Evolutionary conservation across 2,113 vertebrate species (phyloP).

Genomic region (Paramisgurnus dabryanus): DNA sequence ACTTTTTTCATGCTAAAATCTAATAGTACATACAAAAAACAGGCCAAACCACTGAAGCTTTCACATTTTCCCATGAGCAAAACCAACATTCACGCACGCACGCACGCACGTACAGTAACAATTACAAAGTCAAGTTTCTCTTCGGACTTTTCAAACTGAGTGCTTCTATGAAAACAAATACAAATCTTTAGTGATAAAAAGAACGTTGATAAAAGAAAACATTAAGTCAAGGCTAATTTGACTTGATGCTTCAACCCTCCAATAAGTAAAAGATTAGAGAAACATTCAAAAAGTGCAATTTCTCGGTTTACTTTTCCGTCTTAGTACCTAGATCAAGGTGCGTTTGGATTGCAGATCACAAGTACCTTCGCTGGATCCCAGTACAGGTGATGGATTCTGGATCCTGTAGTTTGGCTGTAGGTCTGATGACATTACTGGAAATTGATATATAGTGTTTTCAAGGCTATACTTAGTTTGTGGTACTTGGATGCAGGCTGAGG

Average conservation of each 20-base stretch:
- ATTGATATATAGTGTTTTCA: not conserved
- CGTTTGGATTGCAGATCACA: constrained; percentile 33
- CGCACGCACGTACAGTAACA: constrained; percentile 36
- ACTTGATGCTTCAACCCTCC: constrained; percentile 67
- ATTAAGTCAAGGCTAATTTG: constrained; percentile 69
- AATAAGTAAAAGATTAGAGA: constrained; percentile 56
- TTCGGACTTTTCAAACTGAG: constrained; percentile 38
- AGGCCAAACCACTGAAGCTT: constrained; percentile 39
- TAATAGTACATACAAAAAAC: constrained; percentile 38
- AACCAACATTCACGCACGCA: constrained; percentile 20
- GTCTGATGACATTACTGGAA: constrained; percentile 17
- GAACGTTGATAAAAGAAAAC: constrained; percentile 53
- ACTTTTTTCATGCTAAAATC: constrained; percentile 50
- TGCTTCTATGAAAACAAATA: constrained; percentile 43
- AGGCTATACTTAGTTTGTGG: constrained; percentile 3
- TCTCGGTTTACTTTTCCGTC: constrained; percentile 50
- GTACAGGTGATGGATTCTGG: not conserved
- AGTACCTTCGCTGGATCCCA: not conserved
- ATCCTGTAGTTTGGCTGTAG: constrained; percentile 31
- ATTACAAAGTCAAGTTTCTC: constrained; percentile 46
- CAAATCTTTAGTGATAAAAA: constrained; percentile 39
- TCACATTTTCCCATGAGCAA: constrained; percentile 37
- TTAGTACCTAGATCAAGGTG: constrained; percentile 14
- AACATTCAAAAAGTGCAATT: constrained; percentile 75
- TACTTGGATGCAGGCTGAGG: constrained; percentile 7